Conservation (phyloP, 2,113 vertebrate genomes). For the Turnix velox region DNA sequence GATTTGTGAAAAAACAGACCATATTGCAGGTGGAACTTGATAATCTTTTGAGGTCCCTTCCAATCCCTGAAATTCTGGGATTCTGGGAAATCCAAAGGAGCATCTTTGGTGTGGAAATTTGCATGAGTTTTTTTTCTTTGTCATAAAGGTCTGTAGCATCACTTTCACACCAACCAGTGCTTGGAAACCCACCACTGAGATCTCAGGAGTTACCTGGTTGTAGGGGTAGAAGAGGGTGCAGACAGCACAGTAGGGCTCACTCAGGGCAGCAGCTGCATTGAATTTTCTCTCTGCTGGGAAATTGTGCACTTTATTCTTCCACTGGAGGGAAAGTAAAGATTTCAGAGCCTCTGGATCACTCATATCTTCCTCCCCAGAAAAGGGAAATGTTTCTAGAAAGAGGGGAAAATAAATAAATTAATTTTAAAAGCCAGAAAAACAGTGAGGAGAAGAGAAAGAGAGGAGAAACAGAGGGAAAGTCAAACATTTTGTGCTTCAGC, state of each 20-base stretch:
- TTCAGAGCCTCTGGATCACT: conserved; percentile 79
- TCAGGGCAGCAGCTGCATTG: conserved; percentile 83
- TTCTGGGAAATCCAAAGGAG: background rate
- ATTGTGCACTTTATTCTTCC: conserved; percentile 83
- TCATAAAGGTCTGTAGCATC: background rate
- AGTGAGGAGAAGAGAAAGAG: background rate
- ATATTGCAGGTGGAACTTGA: no score
- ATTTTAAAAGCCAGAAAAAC: background rate
- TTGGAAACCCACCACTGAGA: no score
- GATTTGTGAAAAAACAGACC: no score
- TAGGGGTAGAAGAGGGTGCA: conserved; percentile 92
- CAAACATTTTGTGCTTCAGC: background rate
- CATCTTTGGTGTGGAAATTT: background rate
- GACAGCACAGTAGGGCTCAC: conserved; percentile 88
- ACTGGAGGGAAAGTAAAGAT: conserved; percentile 81
- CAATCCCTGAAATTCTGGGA: no score
- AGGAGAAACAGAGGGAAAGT: background rate
- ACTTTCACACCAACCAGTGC: background rate
- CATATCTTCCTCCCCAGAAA: conserved; percentile 77
- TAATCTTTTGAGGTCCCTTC: no score
- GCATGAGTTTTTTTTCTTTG: background rate
- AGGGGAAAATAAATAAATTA: background rate
- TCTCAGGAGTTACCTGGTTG: conserved; percentile 68
- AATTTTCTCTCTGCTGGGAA: conserved; percentile 89
- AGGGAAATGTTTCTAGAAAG: conserved; percentile 73